Base-by-base conservation (phyloP, 2,113 vertebrate species). In the Myxocyprinus asiaticus region DNA sequence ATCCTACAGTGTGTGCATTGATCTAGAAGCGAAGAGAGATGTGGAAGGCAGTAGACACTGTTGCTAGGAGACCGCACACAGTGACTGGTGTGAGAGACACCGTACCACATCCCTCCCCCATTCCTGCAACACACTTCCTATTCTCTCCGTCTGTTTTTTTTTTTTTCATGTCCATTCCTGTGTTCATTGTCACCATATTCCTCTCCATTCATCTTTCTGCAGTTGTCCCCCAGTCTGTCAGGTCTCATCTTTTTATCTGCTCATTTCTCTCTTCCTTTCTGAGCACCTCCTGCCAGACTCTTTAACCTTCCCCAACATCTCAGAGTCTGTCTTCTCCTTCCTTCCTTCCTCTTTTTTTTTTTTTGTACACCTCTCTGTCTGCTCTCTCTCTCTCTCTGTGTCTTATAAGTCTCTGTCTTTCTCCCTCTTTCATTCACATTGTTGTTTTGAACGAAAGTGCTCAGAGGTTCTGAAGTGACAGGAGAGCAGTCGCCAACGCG, bases 11-110 rank as follows among this genome's bases (percentile, higher is more conserved):
- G 88, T 87, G 86, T 82, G 90, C 90, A 87, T 90, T 89, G 82
- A 88, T 88, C 45, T 80, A 67, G 50, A 67, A 11, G 67, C 69
- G 45, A 33, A 17, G 61, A 91, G 89, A 86, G 87, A 83, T 79
- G 83, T 87, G 88, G 91, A 90, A 89, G 88, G 81, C 82, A 85
- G 90, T 85, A 86, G 89, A 90, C 90, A 92, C 90, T 90, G 92
- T 93, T 93, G 92, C 92, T 93, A 93, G 92, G 92, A 92, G 92
- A 93, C 92, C 92, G 90, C 91, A 93, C 81, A 83, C 90, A 89
- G 91, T 85, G 88, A 89, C 90, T 84, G 88, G 88, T 90, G 89
- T 92, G 90, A 89, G 90, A 86, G 89, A 88, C 88, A 89, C 85
- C 88, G 88, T 89, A 89, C 89, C 88, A 89, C 87, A 88, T 90